Evolutionary conservation across 37 sponge, comb jelly and placozoan genomes (phyloP).

Genomic region (Axinella damicornis): DNA sequence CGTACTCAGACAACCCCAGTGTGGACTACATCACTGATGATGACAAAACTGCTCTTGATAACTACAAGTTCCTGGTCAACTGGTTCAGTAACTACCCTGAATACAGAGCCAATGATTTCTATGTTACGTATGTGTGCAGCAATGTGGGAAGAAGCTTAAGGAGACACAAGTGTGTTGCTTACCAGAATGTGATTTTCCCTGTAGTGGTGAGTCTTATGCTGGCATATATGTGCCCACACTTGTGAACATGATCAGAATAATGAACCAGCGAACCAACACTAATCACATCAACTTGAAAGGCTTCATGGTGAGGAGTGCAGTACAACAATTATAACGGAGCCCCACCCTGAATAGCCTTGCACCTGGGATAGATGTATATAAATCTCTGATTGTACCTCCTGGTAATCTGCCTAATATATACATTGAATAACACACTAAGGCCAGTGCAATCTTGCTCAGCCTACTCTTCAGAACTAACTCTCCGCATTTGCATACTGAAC

Average conservation of each 20-base stretch:
- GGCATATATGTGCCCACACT: constrained; percentile 88
- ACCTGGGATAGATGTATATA: too few relatives aligned
- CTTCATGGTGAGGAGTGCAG: constrained; percentile 46
- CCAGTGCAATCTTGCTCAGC: too few relatives aligned
- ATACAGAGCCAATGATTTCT: constrained; percentile 79
- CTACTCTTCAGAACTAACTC: too few relatives aligned
- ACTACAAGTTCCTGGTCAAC: constrained; percentile 72
- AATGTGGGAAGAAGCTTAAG: too few relatives aligned
- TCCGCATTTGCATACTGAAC: too few relatives aligned
- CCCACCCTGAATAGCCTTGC: too few relatives aligned
- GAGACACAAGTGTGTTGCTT: too few relatives aligned
- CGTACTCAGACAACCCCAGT: constrained; percentile 75
- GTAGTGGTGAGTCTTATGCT: constrained; percentile 87
- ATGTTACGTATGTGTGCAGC: constrained; percentile 52
- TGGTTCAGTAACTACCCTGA: constrained; percentile 70
- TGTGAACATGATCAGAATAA: constrained; percentile 24
- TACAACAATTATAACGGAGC: too few relatives aligned
- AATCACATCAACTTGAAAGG: constrained; percentile 76
- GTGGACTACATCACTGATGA: constrained; percentile 76
- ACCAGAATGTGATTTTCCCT: too few relatives aligned
- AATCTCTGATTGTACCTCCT: too few relatives aligned
- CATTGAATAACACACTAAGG: too few relatives aligned
- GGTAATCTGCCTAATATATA: too few relatives aligned
- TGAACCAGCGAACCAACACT: constrained; percentile 30
- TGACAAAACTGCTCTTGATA: constrained; percentile 74